Percentiles rank a stretch among this genome's conserved stretches.
These are phyloP conservation scores for Vireo griseus DNA, from an alignment of 2,797 vertebrate species.

Conservation along the genomic window DNA sequence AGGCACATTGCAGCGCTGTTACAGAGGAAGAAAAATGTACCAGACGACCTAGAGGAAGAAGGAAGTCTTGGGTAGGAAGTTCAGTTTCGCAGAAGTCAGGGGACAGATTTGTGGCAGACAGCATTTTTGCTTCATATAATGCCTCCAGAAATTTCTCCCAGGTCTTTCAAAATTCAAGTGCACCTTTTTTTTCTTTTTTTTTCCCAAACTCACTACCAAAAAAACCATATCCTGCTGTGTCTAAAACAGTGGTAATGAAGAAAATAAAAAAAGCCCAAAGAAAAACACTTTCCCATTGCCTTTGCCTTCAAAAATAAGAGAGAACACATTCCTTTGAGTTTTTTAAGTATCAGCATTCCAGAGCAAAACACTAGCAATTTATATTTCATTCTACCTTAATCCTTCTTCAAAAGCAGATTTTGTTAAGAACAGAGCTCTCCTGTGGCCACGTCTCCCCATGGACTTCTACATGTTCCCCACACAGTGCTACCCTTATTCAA, in stretches of 20 bases:
- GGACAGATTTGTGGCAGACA: not conserved
- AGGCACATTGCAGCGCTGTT: not conserved
- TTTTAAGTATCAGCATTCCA: not conserved
- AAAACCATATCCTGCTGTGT: not conserved
- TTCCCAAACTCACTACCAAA: not conserved
- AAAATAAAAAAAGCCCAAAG: not conserved
- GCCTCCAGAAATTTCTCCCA: not conserved
- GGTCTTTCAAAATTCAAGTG: not conserved
- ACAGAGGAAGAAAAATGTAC: not conserved
- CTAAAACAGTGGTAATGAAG: not conserved
- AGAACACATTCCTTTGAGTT: not conserved
- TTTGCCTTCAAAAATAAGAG: not conserved
- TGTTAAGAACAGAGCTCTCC: not conserved
- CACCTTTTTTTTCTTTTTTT: not conserved
- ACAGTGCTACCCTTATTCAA: not conserved
- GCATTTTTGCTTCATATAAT: not conserved
- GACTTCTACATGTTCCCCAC: not conserved
- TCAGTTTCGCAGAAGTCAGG: not conserved
- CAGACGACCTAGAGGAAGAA: not conserved
- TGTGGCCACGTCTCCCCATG: not conserved
- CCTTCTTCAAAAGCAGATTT: not conserved
- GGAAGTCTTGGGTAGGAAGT: not conserved
- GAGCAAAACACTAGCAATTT: not conserved
- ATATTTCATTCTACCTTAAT: not conserved
- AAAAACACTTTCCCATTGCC: not conserved